phyloP scores from a whole-genome alignment of 2,888 invertebrate species.

The Bombylius major region DNA sequence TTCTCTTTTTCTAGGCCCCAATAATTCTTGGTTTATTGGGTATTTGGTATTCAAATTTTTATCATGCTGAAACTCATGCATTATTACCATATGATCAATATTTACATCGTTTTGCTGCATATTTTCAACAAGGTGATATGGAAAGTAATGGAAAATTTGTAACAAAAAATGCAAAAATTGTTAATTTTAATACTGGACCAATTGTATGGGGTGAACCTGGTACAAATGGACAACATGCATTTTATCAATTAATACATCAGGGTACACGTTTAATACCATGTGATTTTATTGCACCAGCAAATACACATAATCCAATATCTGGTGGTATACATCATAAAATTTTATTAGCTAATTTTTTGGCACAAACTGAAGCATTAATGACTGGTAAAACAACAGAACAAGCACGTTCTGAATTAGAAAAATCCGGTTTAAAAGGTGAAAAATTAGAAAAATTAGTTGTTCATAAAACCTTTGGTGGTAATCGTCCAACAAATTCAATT shows the following conservation, averaged over 20 bases:
- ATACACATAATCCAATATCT: slow-evolving; percentile 77
- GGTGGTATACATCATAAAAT: slow-evolving; percentile 85
- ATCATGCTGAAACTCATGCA: slow-evolving; percentile 89
- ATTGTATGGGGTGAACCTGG: slow-evolving; percentile 81
- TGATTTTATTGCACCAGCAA: slow-evolving; percentile 90
- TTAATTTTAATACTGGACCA: slow-evolving; percentile 34
- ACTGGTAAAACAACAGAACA: slow-evolving; percentile 47
- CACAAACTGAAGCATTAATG: slow-evolving; percentile 98
- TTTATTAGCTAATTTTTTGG: slow-evolving; percentile 90
- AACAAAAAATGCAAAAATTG: slow-evolving; percentile 51
- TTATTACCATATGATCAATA: slow-evolving; percentile 98
- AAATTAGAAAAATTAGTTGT: slow-evolving; percentile 71
- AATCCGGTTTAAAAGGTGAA: slow-evolving; percentile 60
- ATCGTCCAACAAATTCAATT: slow-evolving; percentile 95
- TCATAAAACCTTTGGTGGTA: slow-evolving; percentile 94
- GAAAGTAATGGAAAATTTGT: slow-evolving; percentile 97
- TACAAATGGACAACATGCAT: slow-evolving; percentile 99
- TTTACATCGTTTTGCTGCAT: slow-evolving; percentile 95
- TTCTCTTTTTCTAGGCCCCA: slow-evolving; percentile 54
- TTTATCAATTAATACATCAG: slow-evolving; percentile 98
- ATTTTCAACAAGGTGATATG: slow-evolving; percentile 99
- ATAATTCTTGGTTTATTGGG: slow-evolving; percentile 86
- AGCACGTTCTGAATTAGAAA: slow-evolving; percentile 64
- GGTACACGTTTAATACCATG: slow-evolving; percentile 71
- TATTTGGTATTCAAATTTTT: slow-evolving; percentile 91